phyloP scores from a whole-genome alignment of 2,888 invertebrate genomes.

The Smittia aterrima region DNA sequence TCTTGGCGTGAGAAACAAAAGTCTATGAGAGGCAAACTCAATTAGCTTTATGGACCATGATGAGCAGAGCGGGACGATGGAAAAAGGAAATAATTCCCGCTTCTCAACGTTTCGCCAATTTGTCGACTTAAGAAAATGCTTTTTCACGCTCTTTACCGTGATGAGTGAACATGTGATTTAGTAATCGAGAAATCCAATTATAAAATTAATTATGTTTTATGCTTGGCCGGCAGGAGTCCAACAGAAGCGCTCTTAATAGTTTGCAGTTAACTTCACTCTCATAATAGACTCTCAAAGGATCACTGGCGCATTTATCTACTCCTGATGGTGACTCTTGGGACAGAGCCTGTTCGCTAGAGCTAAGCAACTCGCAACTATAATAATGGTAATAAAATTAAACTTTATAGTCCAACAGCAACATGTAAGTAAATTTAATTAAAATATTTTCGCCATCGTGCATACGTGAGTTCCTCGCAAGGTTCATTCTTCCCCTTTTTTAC shows the following conservation, averaged over 20 bases:
- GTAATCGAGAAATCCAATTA: slow-evolving; percentile 26
- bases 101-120: not conserved
- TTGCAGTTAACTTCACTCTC: not conserved
- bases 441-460: slow-evolving; percentile 8
- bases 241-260: not conserved
- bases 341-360: not conserved
- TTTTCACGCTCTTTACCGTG: not conserved
- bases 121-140: not conserved
- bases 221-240: not conserved
- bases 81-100: not conserved
- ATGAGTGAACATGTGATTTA: slow-evolving; percentile 18
- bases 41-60: slow-evolving; percentile 6
- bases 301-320: not conserved
- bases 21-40: not conserved
- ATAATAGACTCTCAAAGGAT: slow-evolving; percentile 1
- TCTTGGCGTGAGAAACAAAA: not conserved
- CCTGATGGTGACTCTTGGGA: not conserved
- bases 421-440: slow-evolving; percentile 35
- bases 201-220: slow-evolving; percentile 35
- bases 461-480: not conserved
- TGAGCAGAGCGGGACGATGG: not conserved
- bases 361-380: not conserved
- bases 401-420: slow-evolving; percentile 20
- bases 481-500: not conserved
- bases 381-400: slow-evolving; percentile 34